Evolutionary conservation across 2,888 invertebrate genomes (phyloP), one percentile per base, ranked within the genome.

Genomic region (Steinernema scapterisci): DNA sequence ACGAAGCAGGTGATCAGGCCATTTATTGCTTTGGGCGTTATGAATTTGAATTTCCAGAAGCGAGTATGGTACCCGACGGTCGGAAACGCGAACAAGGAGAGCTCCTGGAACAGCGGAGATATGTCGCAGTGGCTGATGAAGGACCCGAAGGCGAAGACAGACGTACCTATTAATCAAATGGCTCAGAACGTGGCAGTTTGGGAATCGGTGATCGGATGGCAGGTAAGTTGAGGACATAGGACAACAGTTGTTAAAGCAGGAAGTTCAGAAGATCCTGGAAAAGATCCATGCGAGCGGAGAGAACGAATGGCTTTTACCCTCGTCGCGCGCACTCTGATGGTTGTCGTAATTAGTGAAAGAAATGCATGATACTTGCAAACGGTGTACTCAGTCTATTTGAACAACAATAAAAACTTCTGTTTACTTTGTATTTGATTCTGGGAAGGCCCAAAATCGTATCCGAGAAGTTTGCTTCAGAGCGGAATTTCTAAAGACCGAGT

Each of bases 241-340:
- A 2, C 13, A 5, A 5, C 19, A 7, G n/a, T 2, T 16, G 48
- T 48, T 7, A 5, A 48, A n/a, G 3, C 2, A 19, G 16, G 5
- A n/a, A 16, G 13, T 48, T 48, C 13, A 48, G 63, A 63, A 63
- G 23, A 54, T 74, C 23, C 48, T 76, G 13, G 76, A 76, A 51
- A 76, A 76, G 48, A 71, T 76, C 48, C 76, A 76, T 46, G 70
- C 74, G 0, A 76, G 71, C 43, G 45, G 73, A 43, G 75, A 76
- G 16, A 70, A 76, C 70, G 74, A 74, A n/a, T 76, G 76, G 76
- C 31, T 76, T 5, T 48, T 73, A 6, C 76, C 74, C 7, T 31
- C 74, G 44, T 75, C 76, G 27, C 76, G 76, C 31, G 16, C 25
- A 16, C 25, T 63, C 25, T 63, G 27, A 63, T 31, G 27, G 48